A percentile compares a stretch with the other conserved stretches of the same genome.
These are phyloP conservation scores for Monoplex corrugatus DNA, from an alignment of 2,888 invertebrate species.

Conservation along the genomic window DNA sequence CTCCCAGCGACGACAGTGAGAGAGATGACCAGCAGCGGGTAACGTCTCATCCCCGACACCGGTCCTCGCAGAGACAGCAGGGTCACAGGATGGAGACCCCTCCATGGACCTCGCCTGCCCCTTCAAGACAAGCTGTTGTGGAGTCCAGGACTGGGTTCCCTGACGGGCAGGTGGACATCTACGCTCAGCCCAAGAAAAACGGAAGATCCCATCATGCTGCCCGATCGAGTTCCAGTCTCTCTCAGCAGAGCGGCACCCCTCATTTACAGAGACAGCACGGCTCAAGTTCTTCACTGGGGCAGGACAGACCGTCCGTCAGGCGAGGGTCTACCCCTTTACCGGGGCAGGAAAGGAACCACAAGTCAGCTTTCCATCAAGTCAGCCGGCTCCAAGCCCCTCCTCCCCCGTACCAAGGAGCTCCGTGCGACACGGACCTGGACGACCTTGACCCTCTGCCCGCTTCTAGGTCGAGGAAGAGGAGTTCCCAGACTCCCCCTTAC, in stretches of 20 bases:
- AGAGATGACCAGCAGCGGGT: neutral
- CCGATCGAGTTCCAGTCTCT: neutral
- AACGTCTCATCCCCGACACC: neutral
- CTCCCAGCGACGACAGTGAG: constrained; percentile 13
- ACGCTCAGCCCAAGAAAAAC: constrained; percentile 54
- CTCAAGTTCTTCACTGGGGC: neutral
- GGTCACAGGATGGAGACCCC: neutral
- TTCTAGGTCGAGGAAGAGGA: neutral
- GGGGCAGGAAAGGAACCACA: neutral
- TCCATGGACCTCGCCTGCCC: neutral
- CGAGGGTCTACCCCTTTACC: neutral
- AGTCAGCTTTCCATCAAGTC: constrained; percentile 45
- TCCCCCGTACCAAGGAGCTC: neutral
- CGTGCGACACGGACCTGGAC: constrained; percentile 57
- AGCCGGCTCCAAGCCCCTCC: neutral
- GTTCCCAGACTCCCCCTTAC: constrained; percentile 62
- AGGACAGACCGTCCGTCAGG: too few relatives aligned
- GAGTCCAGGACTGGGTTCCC: neutral
- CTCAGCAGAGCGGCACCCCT: neutral
- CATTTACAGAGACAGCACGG: neutral
- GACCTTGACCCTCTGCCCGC: constrained; percentile 49
- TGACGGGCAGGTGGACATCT: constrained; percentile 40
- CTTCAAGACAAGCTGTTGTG: neutral
- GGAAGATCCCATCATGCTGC: neutral
- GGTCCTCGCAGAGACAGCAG: too few relatives aligned